Conservation (phyloP, 2,113 vertebrate genomes). For the Dinomys branickii region DNA sequence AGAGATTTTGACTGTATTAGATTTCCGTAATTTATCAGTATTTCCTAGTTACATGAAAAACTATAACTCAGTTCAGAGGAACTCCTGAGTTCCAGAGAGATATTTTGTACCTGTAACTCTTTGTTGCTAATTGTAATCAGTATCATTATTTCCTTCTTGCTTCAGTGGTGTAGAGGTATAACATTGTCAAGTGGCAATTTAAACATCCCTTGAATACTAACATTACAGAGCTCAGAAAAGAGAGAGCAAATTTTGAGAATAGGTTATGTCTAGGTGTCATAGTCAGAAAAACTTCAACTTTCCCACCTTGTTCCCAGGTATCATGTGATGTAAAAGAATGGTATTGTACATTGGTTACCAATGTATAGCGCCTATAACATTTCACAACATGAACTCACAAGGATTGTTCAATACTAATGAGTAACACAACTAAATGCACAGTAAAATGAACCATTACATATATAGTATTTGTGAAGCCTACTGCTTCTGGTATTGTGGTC, state of each 20-base stretch:
- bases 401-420: not conserved
- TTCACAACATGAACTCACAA: not conserved
- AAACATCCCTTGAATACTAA: not conserved
- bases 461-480: not conserved
- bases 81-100: not conserved
- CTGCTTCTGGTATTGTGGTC: not conserved
- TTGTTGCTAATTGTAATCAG: not conserved
- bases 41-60: constrained; percentile 20
- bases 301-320: not conserved
- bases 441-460: not conserved
- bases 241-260: not conserved
- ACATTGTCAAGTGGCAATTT: not conserved
- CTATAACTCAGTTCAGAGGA: not conserved
- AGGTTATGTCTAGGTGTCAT: not conserved
- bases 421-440: not conserved
- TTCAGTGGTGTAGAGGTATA: not conserved
- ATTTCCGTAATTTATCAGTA: not conserved
- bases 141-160: not conserved
- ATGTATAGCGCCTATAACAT: not conserved
- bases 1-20: not conserved
- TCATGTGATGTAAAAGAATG: not conserved
- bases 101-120: not conserved
- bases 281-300: not conserved
- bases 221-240: not conserved
- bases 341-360: not conserved